Conservation (phyloP, 2,888 invertebrate genomes). For the Lepidonotus clava region DNA sequence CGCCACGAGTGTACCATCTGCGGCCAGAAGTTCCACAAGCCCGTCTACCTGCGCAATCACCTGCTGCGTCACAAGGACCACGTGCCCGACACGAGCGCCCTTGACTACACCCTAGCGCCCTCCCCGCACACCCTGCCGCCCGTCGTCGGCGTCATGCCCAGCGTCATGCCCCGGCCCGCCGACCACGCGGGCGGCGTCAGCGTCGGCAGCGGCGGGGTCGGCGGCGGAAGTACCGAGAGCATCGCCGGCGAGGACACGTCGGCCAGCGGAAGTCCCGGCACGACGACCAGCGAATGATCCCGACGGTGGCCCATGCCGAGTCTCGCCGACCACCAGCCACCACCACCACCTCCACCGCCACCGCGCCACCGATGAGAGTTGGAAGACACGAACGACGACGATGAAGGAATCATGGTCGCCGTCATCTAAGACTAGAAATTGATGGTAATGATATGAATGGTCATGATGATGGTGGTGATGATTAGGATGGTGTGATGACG, state of each 20-base stretch:
- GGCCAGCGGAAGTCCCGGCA: slow-evolving; percentile 42
- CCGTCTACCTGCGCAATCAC: slow-evolving; percentile 62
- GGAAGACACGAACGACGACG: no score
- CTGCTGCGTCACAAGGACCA: slow-evolving; percentile 55
- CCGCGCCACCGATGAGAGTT: neutral
- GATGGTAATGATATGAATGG: no score
- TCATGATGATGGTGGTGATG: no score
- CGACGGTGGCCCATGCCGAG: neutral
- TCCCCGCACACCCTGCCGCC: slow-evolving; percentile 29
- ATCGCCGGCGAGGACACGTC: slow-evolving; percentile 41
- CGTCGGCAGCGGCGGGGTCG: neutral
- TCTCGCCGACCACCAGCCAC: neutral
- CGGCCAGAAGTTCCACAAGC: slow-evolving; percentile 63
- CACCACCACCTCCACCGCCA: neutral
- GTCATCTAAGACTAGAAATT: no score
- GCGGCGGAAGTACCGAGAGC: slow-evolving; percentile 19
- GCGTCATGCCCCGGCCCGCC: neutral
- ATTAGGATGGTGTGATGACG: no score
- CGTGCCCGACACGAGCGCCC: neutral
- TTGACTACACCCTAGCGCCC: slow-evolving; percentile 41
- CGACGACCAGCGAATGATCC: slow-evolving; percentile 40
- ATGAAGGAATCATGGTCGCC: no score
- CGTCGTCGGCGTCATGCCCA: neutral
- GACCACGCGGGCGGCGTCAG: neutral
- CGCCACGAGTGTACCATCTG: slow-evolving; percentile 61